Evolutionary conservation across 2,888 invertebrate species (phyloP), one percentile per base, ranked within the genome.

Genomic region (Mactromeris polynyma): DNA sequence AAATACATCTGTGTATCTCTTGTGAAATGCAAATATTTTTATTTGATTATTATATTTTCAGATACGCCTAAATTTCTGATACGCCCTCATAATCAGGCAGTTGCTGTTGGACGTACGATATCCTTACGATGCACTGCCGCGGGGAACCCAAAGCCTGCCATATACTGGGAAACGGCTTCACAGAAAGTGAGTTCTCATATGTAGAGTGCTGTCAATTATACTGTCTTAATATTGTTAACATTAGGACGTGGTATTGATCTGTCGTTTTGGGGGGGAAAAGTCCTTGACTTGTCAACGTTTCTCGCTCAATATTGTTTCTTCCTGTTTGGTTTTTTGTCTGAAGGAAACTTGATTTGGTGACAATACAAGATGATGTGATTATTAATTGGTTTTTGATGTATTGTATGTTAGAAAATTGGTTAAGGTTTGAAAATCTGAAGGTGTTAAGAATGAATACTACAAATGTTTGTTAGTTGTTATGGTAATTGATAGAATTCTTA

Each of bases 121-220:
- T 98, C 98, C 88, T 98, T 99, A 96, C 98, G 98, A 85, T 99
- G 99, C 97, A 98, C 98, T 94, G 99, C 99, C 19, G 98, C 98
- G 90, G 99, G 99, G 86, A 98, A 98, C 95, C 99, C 99, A 2
- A 98, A 98, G 89, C 99, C 99, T 0, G 98, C 99, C 26, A 98
- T 99, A 7, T 99, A 98, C 97, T 99, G 99, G 99, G 98, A 88
- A 31, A 89, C 88, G 2, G 88, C 88, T 33, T 87, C 90, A 26
- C 85, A 87, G 38, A 33, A 51, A n/a, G 84, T 84, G 46, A 78
- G 78, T 78, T 7, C 7, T 42, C 9, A 36, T 26, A 26, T n/a
- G 6, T 64, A 26, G 58, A 9, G 26, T 64, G 0, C 6, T 64
- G 58, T 64, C 58, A 64, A 58, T 58, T 21, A 58, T 58, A 14